A percentile compares a stretch with the other conserved stretches of the same genome.
Conservation (phyloP, 2,113 vertebrate genomes). For the Malurus alboscapulatus region DNA sequence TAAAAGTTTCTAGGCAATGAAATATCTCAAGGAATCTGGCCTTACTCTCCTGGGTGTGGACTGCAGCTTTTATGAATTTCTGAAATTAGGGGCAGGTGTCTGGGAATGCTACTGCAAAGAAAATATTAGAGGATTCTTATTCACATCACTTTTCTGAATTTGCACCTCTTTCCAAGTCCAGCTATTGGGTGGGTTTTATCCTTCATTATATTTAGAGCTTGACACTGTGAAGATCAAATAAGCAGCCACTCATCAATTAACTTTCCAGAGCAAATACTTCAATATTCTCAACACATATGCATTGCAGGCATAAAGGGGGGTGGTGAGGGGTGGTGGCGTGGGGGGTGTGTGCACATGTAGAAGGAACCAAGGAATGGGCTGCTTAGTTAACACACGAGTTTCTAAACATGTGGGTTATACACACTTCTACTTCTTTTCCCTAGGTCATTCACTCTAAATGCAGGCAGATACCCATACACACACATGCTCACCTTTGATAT, state of each 20-base stretch:
- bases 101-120: conserved; percentile 30
- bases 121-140: not conserved
- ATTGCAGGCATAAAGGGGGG: not conserved
- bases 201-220: not conserved
- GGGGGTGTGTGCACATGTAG: not conserved
- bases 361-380: not conserved
- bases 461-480: not conserved
- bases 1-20: not conserved
- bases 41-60: not conserved
- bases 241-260: conserved; percentile 33
- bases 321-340: not conserved
- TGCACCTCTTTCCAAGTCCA: not conserved
- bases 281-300: conserved; percentile 37
- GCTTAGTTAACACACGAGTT: not conserved
- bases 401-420: not conserved
- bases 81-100: conserved; percentile 30
- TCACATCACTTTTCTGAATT: conserved; percentile 11
- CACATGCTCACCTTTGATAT: not conserved
- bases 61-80: not conserved
- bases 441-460: not conserved
- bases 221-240: conserved; percentile 43
- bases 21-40: not conserved
- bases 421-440: not conserved
- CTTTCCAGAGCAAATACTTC: conserved; percentile 24
- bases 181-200: not conserved